Base-by-base conservation (phyloP, 2,888 invertebrate genomes). In the Octodonta nipae region DNA sequence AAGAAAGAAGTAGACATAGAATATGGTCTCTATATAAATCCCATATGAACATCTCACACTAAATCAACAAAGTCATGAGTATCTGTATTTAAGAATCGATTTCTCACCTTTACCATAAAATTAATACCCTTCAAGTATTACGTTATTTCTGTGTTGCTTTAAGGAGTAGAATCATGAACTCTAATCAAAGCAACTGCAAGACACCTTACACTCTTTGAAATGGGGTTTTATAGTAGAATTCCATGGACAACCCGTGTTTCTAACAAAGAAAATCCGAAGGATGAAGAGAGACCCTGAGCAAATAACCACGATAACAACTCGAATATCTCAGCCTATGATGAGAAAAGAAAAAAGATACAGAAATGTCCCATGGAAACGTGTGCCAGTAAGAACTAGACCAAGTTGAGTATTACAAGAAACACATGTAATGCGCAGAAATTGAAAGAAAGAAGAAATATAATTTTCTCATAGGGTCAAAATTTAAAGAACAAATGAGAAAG, bases 231-330 rank as follows among this genome's bases (percentile, higher is more conserved):
- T n/a, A n/a, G n/a, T n/a, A n/a, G n/a, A n/a, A n/a, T n/a, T n/a
- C n/a, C n/a, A n/a, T n/a, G n/a, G n/a, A n/a, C n/a, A n/a, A n/a
- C n/a, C n/a, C n/a, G n/a, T n/a, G n/a, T n/a, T n/a, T n/a, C n/a
- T 6, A 20, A 20, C 20, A n/a, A 20, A 20, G 20, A 20, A 20
- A n/a, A 7, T 6, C 20, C 20, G 20, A 20, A 20, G n/a, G n/a
- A 20, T 20, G 20, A 20, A 20, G 20, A 20, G n/a, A 20, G 20
- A 20, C 6, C 20, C n/a, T 20, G 20, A 20, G 20, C 20, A 7
- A 20, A 20, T 20, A 20, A 20, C 20, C 20, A 20, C 20, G 20
- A 20, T 20, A 20, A 20, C 6, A 20, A 20, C 20, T 20, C 20
- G 20, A 6, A 20, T 7, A 20, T n/a, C 20, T n/a, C 20, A 20